A percentile compares a stretch with the other conserved stretches of the same genome.
phyloP scores from a whole-genome alignment of 2,113 vertebrate genomes.

The Paedocypris sp. region DNA sequence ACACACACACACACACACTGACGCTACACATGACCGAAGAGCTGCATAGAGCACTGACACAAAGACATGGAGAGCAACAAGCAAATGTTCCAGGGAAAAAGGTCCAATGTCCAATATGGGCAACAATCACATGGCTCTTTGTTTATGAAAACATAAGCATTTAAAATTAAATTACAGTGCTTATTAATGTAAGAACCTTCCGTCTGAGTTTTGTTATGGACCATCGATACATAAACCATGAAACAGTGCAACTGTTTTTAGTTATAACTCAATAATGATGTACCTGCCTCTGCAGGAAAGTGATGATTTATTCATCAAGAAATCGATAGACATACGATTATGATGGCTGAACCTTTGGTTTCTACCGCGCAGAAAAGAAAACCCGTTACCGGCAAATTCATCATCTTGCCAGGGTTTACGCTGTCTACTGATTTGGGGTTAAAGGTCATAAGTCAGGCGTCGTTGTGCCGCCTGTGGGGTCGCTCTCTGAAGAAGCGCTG shows the following conservation, averaged over 20 bases:
- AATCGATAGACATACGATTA: conserved; percentile 33
- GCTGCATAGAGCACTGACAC: background rate
- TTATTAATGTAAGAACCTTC: background rate
- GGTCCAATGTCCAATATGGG: background rate
- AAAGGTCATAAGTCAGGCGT: conserved; percentile 23
- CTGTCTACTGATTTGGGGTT: conserved; percentile 41
- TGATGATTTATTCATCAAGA: conserved; percentile 26
- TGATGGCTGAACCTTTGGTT: background rate
- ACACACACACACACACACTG: background rate
- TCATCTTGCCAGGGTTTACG: conserved; percentile 24
- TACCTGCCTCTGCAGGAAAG: background rate
- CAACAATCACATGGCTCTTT: background rate
- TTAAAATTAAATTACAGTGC: background rate
- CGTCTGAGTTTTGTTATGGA: too few relatives aligned
- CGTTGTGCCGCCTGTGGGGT: conserved; percentile 17
- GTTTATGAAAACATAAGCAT: background rate
- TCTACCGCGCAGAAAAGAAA: background rate
- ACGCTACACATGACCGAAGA: background rate
- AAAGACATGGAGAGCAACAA: background rate
- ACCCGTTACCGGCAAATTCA: conserved; percentile 6
- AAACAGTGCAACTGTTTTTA: background rate
- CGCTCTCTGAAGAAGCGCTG: conserved; percentile 3
- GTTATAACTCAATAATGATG: background rate
- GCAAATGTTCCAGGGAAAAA: background rate
- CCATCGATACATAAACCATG: too few relatives aligned